Conservation (phyloP, 2,888 invertebrate genomes). For the Tetramorium bicarinatum region DNA sequence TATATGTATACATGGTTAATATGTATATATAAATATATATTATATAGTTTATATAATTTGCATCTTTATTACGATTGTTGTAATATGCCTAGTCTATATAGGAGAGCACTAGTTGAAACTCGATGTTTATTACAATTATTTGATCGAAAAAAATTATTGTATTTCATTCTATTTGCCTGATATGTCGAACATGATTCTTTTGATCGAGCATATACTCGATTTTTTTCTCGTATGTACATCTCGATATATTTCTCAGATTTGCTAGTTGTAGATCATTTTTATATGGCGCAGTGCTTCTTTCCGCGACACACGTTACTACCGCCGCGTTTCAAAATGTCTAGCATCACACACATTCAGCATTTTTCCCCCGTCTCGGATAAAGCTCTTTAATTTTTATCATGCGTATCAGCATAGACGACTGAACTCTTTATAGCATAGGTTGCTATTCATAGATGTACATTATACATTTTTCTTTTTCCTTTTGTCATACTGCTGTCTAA, state of each 20-base stretch:
- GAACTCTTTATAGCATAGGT: slow-evolving; percentile 9
- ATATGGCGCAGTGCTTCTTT: slow-evolving; percentile 41
- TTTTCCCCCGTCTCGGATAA: slow-evolving; percentile 16
- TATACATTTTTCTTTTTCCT: slow-evolving; percentile 20
- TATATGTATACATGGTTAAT: background rate
- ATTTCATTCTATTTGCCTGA: slow-evolving; percentile 45
- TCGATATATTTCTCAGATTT: slow-evolving; percentile 29
- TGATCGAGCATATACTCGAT: slow-evolving; percentile 26
- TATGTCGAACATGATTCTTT: slow-evolving; percentile 11
- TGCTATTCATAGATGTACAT: slow-evolving; percentile 26
- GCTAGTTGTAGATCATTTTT: slow-evolving; percentile 35
- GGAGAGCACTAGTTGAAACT: slow-evolving; percentile 34
- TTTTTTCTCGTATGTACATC: background rate
- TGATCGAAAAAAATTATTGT: slow-evolving; percentile 38
- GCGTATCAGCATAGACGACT: slow-evolving; percentile 5
- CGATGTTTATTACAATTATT: slow-evolving; percentile 36
- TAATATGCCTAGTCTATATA: slow-evolving; percentile 38
- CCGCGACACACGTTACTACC: slow-evolving; percentile 20
- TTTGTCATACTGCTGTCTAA: slow-evolving; percentile 69
- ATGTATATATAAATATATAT: background rate
- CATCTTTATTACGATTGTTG: slow-evolving; percentile 52
- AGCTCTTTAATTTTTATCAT: slow-evolving; percentile 6
- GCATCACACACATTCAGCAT: slow-evolving; percentile 16
- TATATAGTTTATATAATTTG: slow-evolving; percentile 51
- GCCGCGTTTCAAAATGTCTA: background rate